Evolutionary conservation across 2,888 invertebrate genomes (phyloP).

Genomic region (Odontothrips loti): DNA sequence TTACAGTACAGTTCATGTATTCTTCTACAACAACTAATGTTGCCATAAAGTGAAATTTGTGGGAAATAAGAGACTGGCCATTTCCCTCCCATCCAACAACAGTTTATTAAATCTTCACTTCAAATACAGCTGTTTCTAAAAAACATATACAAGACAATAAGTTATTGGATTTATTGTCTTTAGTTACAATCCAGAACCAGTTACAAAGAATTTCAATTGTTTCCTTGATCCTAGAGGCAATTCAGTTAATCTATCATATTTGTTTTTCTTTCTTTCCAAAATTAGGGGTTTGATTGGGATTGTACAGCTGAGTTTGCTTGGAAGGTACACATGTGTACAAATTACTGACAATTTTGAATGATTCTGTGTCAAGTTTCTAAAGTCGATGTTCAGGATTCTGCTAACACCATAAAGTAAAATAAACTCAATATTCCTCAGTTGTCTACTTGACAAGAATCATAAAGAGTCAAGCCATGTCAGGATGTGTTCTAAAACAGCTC

Average conservation of each 20-base stretch:
- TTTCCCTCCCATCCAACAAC: not conserved
- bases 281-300: not conserved
- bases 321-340: too few relatives aligned
- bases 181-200: not conserved
- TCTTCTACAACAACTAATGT: too few relatives aligned
- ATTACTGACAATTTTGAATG: not conserved
- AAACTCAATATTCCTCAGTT: not conserved
- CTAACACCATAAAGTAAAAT: not conserved
- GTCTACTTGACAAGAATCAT: not conserved
- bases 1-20: not conserved
- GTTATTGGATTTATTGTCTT: constrained; percentile 6
- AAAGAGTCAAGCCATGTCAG: not conserved
- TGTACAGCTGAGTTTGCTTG: not conserved
- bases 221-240: not conserved
- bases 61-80: not conserved
- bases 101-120: not conserved
- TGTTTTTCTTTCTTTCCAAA: not conserved
- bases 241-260: not conserved
- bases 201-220: not conserved
- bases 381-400: not conserved
- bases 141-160: not conserved
- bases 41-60: too few relatives aligned
- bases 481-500: not conserved
- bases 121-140: not conserved
- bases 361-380: too few relatives aligned